These are phyloP conservation scores for Podargus strigoides DNA, from an alignment of 2,797 vertebrate genomes.

Conservation along the genomic window DNA sequence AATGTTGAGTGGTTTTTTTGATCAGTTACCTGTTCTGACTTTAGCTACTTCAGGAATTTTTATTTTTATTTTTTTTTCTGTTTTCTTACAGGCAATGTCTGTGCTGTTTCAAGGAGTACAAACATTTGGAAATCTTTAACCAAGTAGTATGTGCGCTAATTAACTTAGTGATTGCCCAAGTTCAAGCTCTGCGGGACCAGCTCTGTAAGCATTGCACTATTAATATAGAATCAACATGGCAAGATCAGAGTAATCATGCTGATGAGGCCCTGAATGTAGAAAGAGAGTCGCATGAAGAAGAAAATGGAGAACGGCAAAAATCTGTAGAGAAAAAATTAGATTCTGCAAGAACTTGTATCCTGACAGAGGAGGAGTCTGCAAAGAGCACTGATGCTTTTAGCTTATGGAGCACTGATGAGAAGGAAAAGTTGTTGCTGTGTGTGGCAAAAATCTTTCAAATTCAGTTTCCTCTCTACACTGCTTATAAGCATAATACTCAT, in stretches of 20 bases:
- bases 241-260: slow-evolving; percentile 76
- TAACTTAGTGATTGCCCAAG: slow-evolving; percentile 96
- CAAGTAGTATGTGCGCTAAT: slow-evolving; percentile 99
- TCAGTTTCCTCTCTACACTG: slow-evolving; percentile 97
- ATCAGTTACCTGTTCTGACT: neutral
- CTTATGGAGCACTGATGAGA: slow-evolving; percentile 94
- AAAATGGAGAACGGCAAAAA: slow-evolving; percentile 74
- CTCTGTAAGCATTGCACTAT: slow-evolving; percentile 87
- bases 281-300: slow-evolving; percentile 85
- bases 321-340: slow-evolving; percentile 74
- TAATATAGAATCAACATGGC: slow-evolving; percentile 78
- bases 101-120: slow-evolving; percentile 99
- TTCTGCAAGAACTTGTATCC: slow-evolving; percentile 66
- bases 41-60: neutral
- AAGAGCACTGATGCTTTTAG: slow-evolving; percentile 81
- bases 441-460: slow-evolving; percentile 99
- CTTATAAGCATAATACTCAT: slow-evolving; percentile 99
- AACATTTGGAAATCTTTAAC: slow-evolving; percentile 98
- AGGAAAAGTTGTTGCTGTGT: slow-evolving; percentile 94
- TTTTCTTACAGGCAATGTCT: slow-evolving; percentile 89
- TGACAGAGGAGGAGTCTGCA: slow-evolving; percentile 71
- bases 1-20: neutral
- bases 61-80: neutral
- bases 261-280: slow-evolving; percentile 91
- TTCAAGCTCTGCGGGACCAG: slow-evolving; percentile 91